phyloP scores from a whole-genome alignment of 1,140 invertebrate species.

The Cataglyphis hispanica region DNA sequence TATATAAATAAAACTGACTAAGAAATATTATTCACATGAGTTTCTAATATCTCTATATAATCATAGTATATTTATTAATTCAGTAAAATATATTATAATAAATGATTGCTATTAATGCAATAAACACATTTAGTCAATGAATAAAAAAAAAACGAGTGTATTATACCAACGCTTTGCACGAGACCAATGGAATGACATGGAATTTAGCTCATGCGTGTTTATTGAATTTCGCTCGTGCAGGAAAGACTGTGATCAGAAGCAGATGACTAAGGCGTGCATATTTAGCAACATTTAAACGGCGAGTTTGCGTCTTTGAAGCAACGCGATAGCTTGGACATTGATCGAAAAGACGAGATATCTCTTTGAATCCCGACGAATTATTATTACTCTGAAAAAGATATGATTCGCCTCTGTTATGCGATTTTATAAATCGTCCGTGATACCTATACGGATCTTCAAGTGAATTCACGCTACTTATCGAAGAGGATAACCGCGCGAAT shows the following conservation, averaged over 20 bases:
- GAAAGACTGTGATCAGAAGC: background rate
- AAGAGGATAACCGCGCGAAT: constrained; percentile 10
- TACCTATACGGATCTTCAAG: background rate
- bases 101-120: background rate
- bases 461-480: background rate
- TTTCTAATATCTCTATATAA: background rate
- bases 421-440: background rate
- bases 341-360: background rate
- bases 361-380: background rate
- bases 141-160: background rate
- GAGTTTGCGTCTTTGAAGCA: background rate
- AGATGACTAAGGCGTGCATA: background rate
- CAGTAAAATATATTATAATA: background rate
- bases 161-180: background rate
- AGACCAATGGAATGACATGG: background rate
- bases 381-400: constrained; percentile 6
- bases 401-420: background rate
- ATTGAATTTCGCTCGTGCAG: background rate
- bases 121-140: background rate
- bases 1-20: background rate
- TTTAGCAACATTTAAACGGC: background rate
- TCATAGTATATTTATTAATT: background rate
- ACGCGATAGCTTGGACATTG: background rate
- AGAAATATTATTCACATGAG: background rate
- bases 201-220: constrained; percentile 16